Base-by-base conservation (phyloP, 2,888 invertebrate genomes). In the Hermodice carunculata region DNA sequence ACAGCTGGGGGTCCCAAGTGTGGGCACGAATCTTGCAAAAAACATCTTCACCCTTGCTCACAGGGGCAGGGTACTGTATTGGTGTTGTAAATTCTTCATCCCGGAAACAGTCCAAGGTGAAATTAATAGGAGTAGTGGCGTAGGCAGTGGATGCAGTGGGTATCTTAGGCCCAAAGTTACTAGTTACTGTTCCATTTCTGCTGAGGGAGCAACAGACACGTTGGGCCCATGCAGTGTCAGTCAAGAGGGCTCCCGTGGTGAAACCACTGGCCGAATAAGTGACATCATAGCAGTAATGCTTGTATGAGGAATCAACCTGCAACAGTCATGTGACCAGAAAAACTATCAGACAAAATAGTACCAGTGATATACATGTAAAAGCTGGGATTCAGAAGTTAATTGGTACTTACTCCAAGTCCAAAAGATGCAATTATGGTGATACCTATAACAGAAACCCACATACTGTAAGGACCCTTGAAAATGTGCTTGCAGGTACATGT, bases 1-100 rank as follows among this genome's bases (percentile, higher is more conserved):
- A 58, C 52, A 71, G 26, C 19, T 59, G 19, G 3, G 43, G 37
- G 44, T 73, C 67, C 69, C 69, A 71, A 14, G 64, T 62, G 11
- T 61, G 49, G 1, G 68, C 52, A 17, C 43, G 44, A 26, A 68
- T 61, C 32, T 57, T 24, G 28, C 71, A 68, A 42, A 56, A 66
- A 3, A 66, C 62, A 11, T 60, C 52, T 31, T 51, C 42, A 6
- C 60, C 60, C 2, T 43, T 31, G 28, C 40, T 40, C n/a, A 60
- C 8, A 8, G 28, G 19, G 14, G 49, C 24, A 8, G 17, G 24
- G n/a, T 34, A 8, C 11, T 28, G n/a, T 2, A 59, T 17, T 1
- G 48, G 2, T n/a, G 37, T 2, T 14, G 32, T 37, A 28, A 59
- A 59, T n/a, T 32, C 24, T 17, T 59, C 48, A 48, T 59, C 59